These are phyloP conservation scores for Thermophis baileyi DNA, from an alignment of 2,113 vertebrate genomes.

Conservation along the genomic window DNA sequence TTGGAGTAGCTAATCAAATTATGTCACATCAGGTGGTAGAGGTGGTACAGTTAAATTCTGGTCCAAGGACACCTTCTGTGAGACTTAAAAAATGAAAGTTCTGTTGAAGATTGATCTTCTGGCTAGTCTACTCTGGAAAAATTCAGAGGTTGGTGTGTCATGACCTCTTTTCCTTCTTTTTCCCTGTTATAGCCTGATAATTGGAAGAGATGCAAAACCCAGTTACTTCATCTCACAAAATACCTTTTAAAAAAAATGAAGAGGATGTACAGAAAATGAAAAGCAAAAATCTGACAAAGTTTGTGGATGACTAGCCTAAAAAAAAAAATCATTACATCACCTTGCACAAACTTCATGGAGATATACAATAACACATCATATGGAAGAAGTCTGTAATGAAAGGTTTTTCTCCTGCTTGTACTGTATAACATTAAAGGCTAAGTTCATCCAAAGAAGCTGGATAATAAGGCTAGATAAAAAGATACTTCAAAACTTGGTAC, in stretches of 20 bases:
- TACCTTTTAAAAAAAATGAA: background rate
- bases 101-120: background rate
- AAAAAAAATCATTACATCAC: background rate
- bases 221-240: background rate
- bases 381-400: background rate
- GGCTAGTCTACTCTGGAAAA: background rate
- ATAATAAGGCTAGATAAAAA: background rate
- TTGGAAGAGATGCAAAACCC: background rate
- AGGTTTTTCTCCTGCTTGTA: background rate
- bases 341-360: background rate
- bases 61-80: background rate
- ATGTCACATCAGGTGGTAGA: background rate
- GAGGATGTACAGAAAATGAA: background rate
- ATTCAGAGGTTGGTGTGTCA: background rate
- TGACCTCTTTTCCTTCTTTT: background rate
- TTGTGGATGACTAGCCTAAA: background rate
- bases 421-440: background rate
- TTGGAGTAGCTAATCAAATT: background rate
- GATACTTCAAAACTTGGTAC: background rate
- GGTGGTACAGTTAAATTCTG: background rate
- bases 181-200: background rate
- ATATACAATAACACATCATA: background rate
- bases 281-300: background rate
- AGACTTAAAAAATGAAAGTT: background rate
- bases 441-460: background rate